Base-by-base conservation (phyloP, 2,888 invertebrate species). In the Caenorhabditis afra region DNA sequence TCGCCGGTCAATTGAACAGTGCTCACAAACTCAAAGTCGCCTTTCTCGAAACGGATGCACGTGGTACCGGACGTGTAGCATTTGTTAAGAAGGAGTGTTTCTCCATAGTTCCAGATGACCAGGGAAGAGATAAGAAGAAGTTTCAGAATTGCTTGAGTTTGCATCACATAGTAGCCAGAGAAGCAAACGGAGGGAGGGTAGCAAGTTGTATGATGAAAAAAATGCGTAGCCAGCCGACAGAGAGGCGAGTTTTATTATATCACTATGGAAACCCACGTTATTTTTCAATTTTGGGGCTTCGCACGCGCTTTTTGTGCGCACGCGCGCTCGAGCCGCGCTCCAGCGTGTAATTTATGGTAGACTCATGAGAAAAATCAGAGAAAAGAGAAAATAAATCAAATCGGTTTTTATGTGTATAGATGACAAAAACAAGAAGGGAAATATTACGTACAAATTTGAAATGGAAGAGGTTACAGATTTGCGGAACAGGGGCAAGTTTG, bases 401-500 rank as follows among this genome's bases (percentile, higher is more conserved):
- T 59, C 35, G 3, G n/a, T 29, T 29, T 55, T 37, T n/a, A n/a
- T n/a, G n/a, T 7, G 35, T 58, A 12, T 58, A 20, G n/a, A 29
- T 45, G 58, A 50, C 41, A 44, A 52, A 52, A 12, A 52, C 10
- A 16, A 29, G 8, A 29, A 52, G 29, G 22, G 49, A 12, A 41
- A 47, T 35, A 61, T 22, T 22, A 20, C 1, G 41, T 12, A 57
- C n/a, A 41, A 39, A 22, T 37, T 8, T 20, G 29, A 76, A 3
- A 29, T 29, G 29, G 23, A 53, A 44, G 22, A 57, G 50, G 37
- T 23, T 22, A 75, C 50, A 76, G 39, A 20, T n/a, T 47, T 41
- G 37, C 18, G 41, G 35, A 22, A 39, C 14, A 37, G 57, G 68
- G 77, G 77, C 77, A 77, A 77, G 77, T 64, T 65, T 77, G 64